These are phyloP conservation scores for Lepidostoma basale DNA, from an alignment of 1,140 invertebrate genomes.

Conservation along the genomic window DNA sequence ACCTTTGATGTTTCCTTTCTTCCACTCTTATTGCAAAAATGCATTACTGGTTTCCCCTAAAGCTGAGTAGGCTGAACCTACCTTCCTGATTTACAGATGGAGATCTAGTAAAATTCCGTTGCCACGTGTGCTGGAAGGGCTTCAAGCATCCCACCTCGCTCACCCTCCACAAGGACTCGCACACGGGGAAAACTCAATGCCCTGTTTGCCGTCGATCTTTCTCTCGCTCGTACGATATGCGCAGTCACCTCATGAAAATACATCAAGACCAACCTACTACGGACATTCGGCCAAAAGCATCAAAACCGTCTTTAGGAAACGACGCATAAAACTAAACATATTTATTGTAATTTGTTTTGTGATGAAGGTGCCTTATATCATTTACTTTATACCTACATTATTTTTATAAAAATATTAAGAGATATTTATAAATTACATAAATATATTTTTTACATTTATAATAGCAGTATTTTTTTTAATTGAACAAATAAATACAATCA, in stretches of 20 bases:
- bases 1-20: background rate
- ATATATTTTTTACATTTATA: too few species aligned
- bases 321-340: conserved; percentile 5
- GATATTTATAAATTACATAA: too few species aligned
- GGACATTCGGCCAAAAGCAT: conserved; percentile 13
- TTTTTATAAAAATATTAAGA: too few species aligned
- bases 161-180: conserved; percentile 75
- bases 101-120: conserved; percentile 64
- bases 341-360: conserved; percentile 12
- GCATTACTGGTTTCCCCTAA: background rate
- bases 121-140: conserved; percentile 73
- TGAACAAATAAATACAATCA: too few species aligned
- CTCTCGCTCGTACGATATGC: conserved; percentile 69
- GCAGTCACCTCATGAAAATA: conserved; percentile 65
- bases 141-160: conserved; percentile 79
- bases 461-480: too few species aligned
- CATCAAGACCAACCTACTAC: conserved; percentile 52
- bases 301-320: conserved; percentile 38
- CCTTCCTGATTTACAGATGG: conserved; percentile 54
- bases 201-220: conserved; percentile 67
- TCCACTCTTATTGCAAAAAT: background rate
- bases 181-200: conserved; percentile 74
- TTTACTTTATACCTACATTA: too few species aligned
- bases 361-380: conserved; percentile 39
- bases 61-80: conserved; percentile 25